These are phyloP conservation scores for roundworm (Caenorhabditis elegans) DNA, from an alignment of 1,140 invertebrate genomes.

Conservation along the genomic window DNA sequence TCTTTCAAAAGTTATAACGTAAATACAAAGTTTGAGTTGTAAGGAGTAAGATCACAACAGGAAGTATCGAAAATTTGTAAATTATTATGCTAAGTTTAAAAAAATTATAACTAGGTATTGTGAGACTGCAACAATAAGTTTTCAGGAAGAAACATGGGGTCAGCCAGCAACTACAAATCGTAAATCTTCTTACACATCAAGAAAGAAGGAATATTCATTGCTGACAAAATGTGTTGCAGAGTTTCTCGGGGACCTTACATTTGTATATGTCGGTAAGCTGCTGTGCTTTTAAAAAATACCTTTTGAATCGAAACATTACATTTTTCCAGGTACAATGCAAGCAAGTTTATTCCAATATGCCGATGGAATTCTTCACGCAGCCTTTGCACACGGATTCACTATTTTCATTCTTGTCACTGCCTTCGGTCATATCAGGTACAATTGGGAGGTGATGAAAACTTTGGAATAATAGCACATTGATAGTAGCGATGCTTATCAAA, in stretches of 20 bases:
- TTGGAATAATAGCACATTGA: slow-evolving; percentile 5
- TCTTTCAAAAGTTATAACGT: no score
- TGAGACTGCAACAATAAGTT: no score
- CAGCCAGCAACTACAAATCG: not conserved
- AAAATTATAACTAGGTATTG: no score
- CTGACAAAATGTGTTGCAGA: slow-evolving; percentile 46
- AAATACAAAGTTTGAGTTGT: no score
- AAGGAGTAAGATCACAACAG: no score
- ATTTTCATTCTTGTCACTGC: slow-evolving; percentile 63
- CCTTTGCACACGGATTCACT: slow-evolving; percentile 63
- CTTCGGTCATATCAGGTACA: slow-evolving; percentile 64
- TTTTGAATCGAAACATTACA: not conserved
- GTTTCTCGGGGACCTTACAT: slow-evolving; percentile 42
- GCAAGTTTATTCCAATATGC: not conserved
- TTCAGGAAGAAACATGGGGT: slow-evolving; percentile 10
- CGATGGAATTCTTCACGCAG: slow-evolving; percentile 48
- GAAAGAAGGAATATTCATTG: slow-evolving; percentile 36
- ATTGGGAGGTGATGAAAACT: not conserved
- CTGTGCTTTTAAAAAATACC: not conserved
- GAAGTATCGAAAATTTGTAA: no score
- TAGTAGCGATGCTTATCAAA: not conserved
- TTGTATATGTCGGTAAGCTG: slow-evolving; percentile 41
- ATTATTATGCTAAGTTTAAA: no score
- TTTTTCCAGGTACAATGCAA: slow-evolving; percentile 39
- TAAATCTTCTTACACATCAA: not conserved